These are phyloP conservation scores for Rhabdornis inornatus DNA, from an alignment of 2,113 vertebrate genomes.

Conservation along the genomic window DNA sequence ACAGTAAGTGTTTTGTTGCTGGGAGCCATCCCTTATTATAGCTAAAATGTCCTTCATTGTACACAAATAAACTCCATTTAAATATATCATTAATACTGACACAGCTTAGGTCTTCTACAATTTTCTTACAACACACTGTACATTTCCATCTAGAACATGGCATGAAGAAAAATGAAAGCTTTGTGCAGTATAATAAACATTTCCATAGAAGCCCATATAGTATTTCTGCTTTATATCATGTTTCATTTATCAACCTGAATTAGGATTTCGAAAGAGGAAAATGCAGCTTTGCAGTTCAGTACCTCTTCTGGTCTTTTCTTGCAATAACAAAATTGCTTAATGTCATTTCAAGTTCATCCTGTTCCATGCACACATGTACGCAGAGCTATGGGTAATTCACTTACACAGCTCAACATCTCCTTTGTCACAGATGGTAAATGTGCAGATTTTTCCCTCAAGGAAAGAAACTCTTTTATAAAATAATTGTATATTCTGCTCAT, in stretches of 20 bases:
- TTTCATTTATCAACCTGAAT: conserved; percentile 56
- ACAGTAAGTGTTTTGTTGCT: neutral
- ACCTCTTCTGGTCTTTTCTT: conserved; percentile 46
- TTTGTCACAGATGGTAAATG: conserved; percentile 71
- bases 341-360: conserved; percentile 71
- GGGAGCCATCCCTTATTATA: neutral
- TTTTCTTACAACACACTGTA: neutral
- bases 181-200: conserved; percentile 36
- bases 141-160: neutral
- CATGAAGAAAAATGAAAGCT: conserved; percentile 42
- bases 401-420: conserved; percentile 59
- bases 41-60: neutral
- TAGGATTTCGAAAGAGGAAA: conserved; percentile 41
- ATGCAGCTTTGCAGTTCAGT: conserved; percentile 41
- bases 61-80: neutral
- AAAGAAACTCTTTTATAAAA: conserved; percentile 71
- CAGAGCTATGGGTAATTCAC: conserved; percentile 59
- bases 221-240: conserved; percentile 51
- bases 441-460: conserved; percentile 68
- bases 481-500: conserved; percentile 70
- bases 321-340: conserved; percentile 67
- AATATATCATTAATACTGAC: neutral
- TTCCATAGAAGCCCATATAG: neutral
- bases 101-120: neutral
- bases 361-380: conserved; percentile 42